Evolutionary conservation across 2,797 vertebrate genomes (phyloP), one percentile per base, ranked within the genome.

Genomic region (Falco cherrug): DNA sequence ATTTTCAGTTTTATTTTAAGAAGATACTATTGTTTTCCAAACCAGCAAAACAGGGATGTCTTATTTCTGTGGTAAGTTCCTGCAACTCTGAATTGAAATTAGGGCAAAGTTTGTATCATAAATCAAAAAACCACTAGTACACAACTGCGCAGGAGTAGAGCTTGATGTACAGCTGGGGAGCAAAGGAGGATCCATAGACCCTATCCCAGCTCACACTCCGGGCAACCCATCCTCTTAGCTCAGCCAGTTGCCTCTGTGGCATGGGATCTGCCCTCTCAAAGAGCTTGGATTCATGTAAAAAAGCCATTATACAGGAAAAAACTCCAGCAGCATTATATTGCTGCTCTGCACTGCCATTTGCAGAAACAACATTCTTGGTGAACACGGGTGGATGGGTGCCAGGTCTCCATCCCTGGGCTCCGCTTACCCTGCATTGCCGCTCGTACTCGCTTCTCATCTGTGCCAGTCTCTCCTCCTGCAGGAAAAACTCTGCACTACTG

Each of bases 391-490:
- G 35, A 6, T 0, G 7, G 25, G 68, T 11, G 53, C 29, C 6
- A 1, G 22, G 10, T 31, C 24, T 13, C 60, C 33, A 43, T 59
- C 54, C 56, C 19, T 8, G 54, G 8, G 19, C n/a, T n/a, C 26
- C 37, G 85, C 95, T 98, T 94, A 99, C 99, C 97, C 99, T 98
- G 98, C 98, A 99, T 95, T 99, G 99, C 73, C 92, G 98, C 93
- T 99, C 99, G 5, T 99, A 99, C 24, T 98, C 96, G 31, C 94
- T 98, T 80, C 98, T 98, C 81, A 99, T 98, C 65, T 98, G 98
- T 25, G 97, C 97, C 83, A 99, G 97, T 11, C 98, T 98, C 89
- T 99, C 99, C 93, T 99, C 99, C 84, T 99, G 99, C 68, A 98
- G 98, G 67, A 99, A 98, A 77, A 99, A 98, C 91, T 99, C 99